Evolutionary conservation across 2,888 invertebrate genomes (phyloP), one percentile per base, ranked within the genome.

Genomic region (Spicauda simplicius): DNA sequence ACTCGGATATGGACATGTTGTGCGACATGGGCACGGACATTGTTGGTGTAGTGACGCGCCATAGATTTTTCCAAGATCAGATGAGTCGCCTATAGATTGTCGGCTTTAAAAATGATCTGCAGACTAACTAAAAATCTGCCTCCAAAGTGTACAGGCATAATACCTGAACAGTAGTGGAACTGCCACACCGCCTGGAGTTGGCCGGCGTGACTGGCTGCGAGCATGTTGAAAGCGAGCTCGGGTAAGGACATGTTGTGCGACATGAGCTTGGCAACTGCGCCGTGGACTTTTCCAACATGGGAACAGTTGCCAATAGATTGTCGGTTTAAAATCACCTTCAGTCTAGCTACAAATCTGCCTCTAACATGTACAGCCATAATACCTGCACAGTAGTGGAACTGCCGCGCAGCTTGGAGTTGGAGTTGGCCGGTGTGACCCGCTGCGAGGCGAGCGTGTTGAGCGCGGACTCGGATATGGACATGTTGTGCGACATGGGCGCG

Each of bases 381-480:
- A 93, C 93, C 90, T 93, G 93, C 45, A 93, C 91, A 70, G 93
- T 92, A 41, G 87, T 93, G 0, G 92, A 90, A 78, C 93, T 93
- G 62, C 93, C 93, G 19, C 91, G 82, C 16, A 93, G 80, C 72
- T 93, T 93, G 0, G 87, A 88, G 70, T 84, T 90, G 2, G 88
- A 88, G 66, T 88, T 88, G 54, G 86, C 86, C 68, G 88, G 94
- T 69, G 85, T 93, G 74, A 86, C 94, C 68, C 84, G 88, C 71
- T 82, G 94, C 54, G 94, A 93, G 0, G 94, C 93, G 63, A 97
- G 90, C 61, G 96, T 96, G 86, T 98, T 96, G 71, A 98, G 90
- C 20, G 98, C 98, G 0, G 97, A 97, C 88, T 98, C 98, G 2
- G 98, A 98, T 73, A 97, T 97, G 5, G 97, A 98, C 89, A 97